phyloP scores from a whole-genome alignment of 2,888 invertebrate species.

The Ephialtes manifestator region DNA sequence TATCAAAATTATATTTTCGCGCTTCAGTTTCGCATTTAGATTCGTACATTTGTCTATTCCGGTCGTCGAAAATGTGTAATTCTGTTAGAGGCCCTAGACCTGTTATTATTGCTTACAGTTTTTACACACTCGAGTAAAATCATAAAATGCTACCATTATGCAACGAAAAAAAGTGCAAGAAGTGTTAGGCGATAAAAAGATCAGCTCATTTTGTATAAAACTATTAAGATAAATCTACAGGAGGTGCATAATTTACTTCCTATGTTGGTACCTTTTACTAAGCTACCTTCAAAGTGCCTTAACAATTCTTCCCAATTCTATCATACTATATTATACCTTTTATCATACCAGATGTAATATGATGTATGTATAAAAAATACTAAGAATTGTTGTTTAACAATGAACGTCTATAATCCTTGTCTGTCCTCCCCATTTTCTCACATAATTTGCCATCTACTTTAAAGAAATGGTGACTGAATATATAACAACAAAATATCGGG shows the following conservation, averaged over 20 bases:
- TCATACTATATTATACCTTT: constrained; percentile 43
- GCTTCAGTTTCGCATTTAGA: constrained; percentile 57
- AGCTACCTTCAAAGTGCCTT: constrained; percentile 77
- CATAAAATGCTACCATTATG: not conserved
- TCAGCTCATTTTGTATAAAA: not conserved
- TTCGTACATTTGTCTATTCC: constrained; percentile 22
- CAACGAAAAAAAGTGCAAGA: not conserved
- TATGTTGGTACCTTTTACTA: constrained; percentile 73
- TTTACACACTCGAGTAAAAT: not conserved
- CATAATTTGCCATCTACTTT: not conserved
- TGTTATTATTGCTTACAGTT: not conserved
- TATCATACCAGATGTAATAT: constrained; percentile 58
- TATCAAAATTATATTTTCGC: constrained; percentile 51
- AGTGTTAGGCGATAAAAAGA: not conserved
- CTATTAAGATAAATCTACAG: not conserved
- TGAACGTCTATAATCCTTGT: not conserved
- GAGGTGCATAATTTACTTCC: constrained; percentile 31
- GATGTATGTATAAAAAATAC: constrained; percentile 61
- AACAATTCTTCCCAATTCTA: constrained; percentile 71
- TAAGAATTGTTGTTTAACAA: constrained; percentile 65
- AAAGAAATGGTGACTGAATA: not conserved
- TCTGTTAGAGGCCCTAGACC: constrained; percentile 55
- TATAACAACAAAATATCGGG: no score
- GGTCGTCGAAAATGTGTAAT: constrained; percentile 22
- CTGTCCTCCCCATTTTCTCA: not conserved